Conservation (phyloP, 2,113 vertebrate genomes). For the Fregetta grallaria region DNA sequence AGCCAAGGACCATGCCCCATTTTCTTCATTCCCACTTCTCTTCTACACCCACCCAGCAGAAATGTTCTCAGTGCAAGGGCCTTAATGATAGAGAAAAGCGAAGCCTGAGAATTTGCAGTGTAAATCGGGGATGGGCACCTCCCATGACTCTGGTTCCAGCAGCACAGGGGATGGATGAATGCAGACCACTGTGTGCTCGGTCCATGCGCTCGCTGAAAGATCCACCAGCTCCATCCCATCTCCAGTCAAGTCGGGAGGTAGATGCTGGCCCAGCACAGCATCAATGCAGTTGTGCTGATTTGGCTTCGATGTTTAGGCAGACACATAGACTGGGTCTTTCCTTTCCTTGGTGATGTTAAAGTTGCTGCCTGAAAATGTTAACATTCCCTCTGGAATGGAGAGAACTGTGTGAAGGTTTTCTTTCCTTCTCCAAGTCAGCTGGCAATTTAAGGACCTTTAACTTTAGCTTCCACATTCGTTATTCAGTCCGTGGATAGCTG, state of each 20-base stretch:
- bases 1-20: neutral
- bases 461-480: neutral
- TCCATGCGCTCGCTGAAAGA: neutral
- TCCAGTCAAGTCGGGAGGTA: neutral
- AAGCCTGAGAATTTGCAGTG: neutral
- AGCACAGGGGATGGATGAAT: neutral
- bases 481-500: neutral
- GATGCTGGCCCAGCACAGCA: neutral
- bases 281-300: neutral
- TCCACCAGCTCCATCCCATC: neutral
- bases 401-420: neutral
- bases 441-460: neutral
- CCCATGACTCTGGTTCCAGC: neutral
- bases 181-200: accelerated
- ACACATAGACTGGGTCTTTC: neutral
- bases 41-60: neutral
- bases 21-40: neutral
- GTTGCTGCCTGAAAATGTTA: neutral
- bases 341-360: neutral
- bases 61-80: neutral
- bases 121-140: neutral
- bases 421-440: neutral
- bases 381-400: neutral
- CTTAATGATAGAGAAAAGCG: neutral
- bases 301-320: neutral